Base-by-base conservation (phyloP, 2,888 invertebrate genomes). In the Standfussiana lucernea region DNA sequence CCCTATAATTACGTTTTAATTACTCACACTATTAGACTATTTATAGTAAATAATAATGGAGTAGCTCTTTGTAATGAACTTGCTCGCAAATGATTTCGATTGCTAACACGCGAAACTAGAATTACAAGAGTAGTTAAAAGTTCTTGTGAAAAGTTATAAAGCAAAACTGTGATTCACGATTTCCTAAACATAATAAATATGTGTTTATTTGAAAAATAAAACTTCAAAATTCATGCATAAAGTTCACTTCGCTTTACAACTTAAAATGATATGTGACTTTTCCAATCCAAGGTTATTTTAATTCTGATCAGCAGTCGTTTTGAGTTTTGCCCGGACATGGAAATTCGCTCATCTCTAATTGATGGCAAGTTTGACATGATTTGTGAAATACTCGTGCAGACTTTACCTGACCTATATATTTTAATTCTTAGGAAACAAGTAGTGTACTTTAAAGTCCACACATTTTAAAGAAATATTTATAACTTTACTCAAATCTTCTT, bases 41-140 rank as follows among this genome's bases (percentile, higher is more conserved):
- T 40, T 42, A 61, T 42, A 72, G 15, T 47, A 24, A 56, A 68
- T 42, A 77, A 50, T 73, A 73, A 70, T 15, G 62, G 40, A 64
- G 32, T 61, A 35, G 61, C 35, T 61, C 24, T 77, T 70, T 71
- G 67, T 70, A 72, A 66, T 72, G 7, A 65, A 79, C 45, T 77
- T 67, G 66, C 45, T 77, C 64, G 66, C 64, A 72, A 76, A 70
- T 79, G 28, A 74, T 79, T 82, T 64, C 2, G 53, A 73, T 74
- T 79, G 53, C 64, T 21, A 77, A 75, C 84, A 85, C 74, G 84
- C 84, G 50, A 84, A 74, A 59, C 68, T 37, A 66, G 13, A 64
- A 82, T 84, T 85, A 85, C n/a, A 32, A n/a, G 18, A 6, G 68
- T 59, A 40, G 28, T 64, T 62, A 42, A 47, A 64, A 76, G 64